These are phyloP conservation scores for Chloropsis cyanopogon DNA, from an alignment of 2,113 vertebrate species.

Conservation along the genomic window DNA sequence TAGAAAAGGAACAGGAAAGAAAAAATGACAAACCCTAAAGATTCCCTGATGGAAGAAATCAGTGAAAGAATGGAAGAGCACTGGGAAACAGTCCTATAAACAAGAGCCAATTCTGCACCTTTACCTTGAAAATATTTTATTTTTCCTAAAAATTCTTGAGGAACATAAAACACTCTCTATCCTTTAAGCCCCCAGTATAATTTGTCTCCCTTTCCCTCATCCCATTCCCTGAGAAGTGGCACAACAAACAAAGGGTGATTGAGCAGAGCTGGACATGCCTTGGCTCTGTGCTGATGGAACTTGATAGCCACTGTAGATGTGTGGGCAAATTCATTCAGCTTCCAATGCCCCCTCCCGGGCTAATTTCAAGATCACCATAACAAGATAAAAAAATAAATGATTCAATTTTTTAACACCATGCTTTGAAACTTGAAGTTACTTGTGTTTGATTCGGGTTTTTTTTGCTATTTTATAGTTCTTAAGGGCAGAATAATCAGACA, in stretches of 20 bases:
- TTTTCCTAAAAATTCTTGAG: background rate
- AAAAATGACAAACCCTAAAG: rapidly evolving
- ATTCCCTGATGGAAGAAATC: background rate
- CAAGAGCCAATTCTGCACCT: background rate
- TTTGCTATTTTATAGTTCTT: background rate
- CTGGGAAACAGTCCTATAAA: background rate
- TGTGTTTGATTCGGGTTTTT: background rate
- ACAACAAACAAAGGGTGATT: background rate
- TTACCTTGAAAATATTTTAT: background rate
- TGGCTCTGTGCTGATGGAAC: background rate
- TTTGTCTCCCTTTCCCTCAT: background rate
- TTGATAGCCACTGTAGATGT: background rate
- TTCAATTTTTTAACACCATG: background rate
- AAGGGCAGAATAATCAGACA: background rate
- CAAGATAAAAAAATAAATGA: background rate
- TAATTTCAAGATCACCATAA: background rate
- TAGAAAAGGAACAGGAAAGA: background rate
- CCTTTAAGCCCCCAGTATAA: background rate
- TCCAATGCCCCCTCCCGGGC: rapidly evolving
- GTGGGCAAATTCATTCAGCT: background rate
- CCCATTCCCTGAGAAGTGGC: background rate
- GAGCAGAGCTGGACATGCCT: background rate
- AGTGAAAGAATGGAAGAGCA: background rate
- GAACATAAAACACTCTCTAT: background rate
- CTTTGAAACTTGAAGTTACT: background rate